These are phyloP conservation scores for Caerostris darwini DNA, from an alignment of 1,140 invertebrate genomes.

Conservation along the genomic window DNA sequence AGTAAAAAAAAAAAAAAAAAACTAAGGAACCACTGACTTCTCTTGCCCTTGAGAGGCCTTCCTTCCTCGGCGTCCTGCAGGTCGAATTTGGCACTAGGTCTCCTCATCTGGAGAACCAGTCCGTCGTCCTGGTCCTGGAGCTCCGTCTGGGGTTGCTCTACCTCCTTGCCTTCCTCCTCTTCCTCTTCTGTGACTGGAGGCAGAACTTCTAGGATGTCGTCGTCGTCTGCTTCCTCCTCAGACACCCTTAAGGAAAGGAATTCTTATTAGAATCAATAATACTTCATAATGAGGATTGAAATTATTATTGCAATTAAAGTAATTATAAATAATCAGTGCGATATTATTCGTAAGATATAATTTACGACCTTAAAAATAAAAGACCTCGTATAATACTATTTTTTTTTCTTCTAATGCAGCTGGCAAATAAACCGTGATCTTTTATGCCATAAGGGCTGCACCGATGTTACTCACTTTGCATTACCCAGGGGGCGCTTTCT, in stretches of 20 bases:
- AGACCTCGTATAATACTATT: too few species aligned
- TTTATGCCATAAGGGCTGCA: too few species aligned
- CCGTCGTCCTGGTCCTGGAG: background rate
- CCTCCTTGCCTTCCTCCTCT: constrained; percentile 8
- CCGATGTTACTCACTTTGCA: too few species aligned
- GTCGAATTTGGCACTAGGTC: constrained; percentile 55
- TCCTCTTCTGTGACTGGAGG: constrained; percentile 59
- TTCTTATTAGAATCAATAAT: background rate
- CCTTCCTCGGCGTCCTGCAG: constrained; percentile 58
- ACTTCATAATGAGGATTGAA: too few species aligned
- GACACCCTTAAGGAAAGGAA: constrained; percentile 11
- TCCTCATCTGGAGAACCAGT: background rate
- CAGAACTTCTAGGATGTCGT: constrained; percentile 70
- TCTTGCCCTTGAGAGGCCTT: constrained; percentile 33
- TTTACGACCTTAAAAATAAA: too few species aligned
- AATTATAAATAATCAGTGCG: too few species aligned
- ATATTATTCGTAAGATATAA: too few species aligned
- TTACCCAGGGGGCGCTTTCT: too few species aligned
- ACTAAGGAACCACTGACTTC: constrained; percentile 31
- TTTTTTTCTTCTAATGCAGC: too few species aligned
- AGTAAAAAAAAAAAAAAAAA: too few species aligned
- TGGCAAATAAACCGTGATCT: too few species aligned
- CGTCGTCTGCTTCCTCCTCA: constrained; percentile 1
- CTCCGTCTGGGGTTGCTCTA: background rate
- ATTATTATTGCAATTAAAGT: too few species aligned